Evolutionary conservation across 2,113 vertebrate genomes (phyloP).

Genomic region (Castor canadensis): DNA sequence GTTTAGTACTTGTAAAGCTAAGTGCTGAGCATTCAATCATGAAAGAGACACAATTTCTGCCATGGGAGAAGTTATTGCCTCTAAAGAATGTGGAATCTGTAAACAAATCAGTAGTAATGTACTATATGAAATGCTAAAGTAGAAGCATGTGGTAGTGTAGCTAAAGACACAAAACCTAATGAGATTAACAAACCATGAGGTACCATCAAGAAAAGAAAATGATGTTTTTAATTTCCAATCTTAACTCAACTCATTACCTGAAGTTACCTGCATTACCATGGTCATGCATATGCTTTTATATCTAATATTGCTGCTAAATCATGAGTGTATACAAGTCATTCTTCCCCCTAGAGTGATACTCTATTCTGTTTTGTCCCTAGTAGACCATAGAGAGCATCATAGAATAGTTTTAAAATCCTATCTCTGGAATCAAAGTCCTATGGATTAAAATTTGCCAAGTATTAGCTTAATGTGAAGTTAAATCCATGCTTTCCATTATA

Average conservation of each 20-base stretch:
- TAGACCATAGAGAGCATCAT: not conserved
- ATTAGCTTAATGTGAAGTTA: not conserved
- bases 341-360: not conserved
- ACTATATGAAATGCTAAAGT: not conserved
- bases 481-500: too few species aligned
- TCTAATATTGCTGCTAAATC: not conserved
- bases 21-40: constrained; percentile 15
- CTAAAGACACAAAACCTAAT: not conserved
- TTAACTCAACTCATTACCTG: not conserved
- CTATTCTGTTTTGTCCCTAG: not conserved
- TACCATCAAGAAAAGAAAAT: not conserved
- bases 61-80: not conserved
- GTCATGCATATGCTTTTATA: not conserved
- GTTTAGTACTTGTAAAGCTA: not conserved
- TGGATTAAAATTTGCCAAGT: not conserved
- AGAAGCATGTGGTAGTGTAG: not conserved
- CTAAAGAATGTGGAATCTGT: not conserved
- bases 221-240: not conserved
- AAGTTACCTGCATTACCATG: not conserved
- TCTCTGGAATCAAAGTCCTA: not conserved
- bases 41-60: not conserved
- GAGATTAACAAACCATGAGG: not conserved
- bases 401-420: not conserved
- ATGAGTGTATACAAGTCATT: not conserved
- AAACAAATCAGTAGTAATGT: constrained; percentile 9